Evolutionary conservation across 2,888 invertebrate species (phyloP).

Genomic region (Parnassius smintheus): DNA sequence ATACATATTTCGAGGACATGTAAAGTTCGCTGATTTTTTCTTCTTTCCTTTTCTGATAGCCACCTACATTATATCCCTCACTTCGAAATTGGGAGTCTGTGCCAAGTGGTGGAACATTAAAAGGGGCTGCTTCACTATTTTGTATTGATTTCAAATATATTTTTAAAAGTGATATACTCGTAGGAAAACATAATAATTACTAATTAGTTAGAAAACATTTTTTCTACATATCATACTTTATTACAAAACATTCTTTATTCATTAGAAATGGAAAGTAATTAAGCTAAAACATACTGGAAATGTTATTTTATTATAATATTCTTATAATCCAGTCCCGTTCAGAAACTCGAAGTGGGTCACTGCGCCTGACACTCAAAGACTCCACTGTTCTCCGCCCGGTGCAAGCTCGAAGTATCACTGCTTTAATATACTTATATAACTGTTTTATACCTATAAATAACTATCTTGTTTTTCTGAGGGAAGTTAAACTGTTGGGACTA

Average conservation of each 20-base stretch:
- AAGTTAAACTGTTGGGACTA: not conserved
- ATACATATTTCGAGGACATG: too few relatives aligned
- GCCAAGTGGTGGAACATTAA: too few relatives aligned
- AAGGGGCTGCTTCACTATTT: too few relatives aligned
- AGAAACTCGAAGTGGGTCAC: slow-evolving; percentile 7
- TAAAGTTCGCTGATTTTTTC: too few relatives aligned
- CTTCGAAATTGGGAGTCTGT: too few relatives aligned
- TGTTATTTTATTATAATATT: slow-evolving; percentile 12
- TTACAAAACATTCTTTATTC: not conserved
- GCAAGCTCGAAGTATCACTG: not conserved
- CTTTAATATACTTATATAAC: not conserved
- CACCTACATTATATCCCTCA: too few relatives aligned
- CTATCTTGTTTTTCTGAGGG: not conserved
- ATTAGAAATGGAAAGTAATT: slow-evolving; percentile 15
- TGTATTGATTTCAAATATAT: too few relatives aligned
- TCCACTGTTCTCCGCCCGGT: not conserved
- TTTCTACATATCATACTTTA: too few relatives aligned
- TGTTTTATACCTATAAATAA: not conserved
- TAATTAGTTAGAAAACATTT: slow-evolving; percentile 1
- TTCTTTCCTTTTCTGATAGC: too few relatives aligned
- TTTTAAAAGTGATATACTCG: not conserved
- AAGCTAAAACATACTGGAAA: slow-evolving; percentile 11
- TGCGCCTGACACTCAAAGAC: slow-evolving; percentile 2
- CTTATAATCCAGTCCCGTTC: not conserved
- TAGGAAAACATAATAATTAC: not conserved